Conservation (phyloP, 2,113 vertebrate genomes). For the Scatophagus argus region DNA sequence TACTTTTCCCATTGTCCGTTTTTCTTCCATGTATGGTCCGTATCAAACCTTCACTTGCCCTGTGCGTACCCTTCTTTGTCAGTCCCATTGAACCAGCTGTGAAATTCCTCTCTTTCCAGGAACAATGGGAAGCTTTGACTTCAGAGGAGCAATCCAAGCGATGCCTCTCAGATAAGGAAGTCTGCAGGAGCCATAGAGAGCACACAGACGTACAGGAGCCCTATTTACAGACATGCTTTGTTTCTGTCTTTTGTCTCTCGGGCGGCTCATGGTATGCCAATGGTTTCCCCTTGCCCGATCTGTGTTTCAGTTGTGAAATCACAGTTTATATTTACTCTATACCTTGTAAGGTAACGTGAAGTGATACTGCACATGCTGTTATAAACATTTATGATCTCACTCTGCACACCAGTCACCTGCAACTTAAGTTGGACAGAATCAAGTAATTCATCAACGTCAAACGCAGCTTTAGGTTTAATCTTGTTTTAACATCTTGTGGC, state of each 20-base stretch:
- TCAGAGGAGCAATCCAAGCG: slow-evolving; percentile 60
- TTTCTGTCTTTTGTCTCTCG: slow-evolving; percentile 67
- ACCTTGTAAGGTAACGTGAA: background rate
- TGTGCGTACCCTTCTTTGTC: slow-evolving; percentile 37
- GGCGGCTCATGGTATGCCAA: slow-evolving; percentile 63
- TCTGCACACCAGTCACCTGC: background rate
- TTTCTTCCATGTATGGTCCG: slow-evolving; percentile 39
- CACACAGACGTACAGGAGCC: slow-evolving; percentile 42
- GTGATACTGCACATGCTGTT: background rate
- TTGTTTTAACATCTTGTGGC: background rate
- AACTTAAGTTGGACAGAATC: background rate
- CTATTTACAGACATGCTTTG: slow-evolving; percentile 78
- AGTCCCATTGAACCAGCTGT: slow-evolving; percentile 59
- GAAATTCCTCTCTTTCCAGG: slow-evolving; percentile 67
- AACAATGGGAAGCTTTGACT: slow-evolving; percentile 77
- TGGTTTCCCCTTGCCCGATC: slow-evolving; percentile 54
- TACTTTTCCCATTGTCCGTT: slow-evolving; percentile 26
- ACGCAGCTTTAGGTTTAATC: too few species aligned
- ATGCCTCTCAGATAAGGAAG: slow-evolving; percentile 77
- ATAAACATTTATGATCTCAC: slow-evolving; percentile 2
- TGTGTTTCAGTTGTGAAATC: slow-evolving; percentile 21
- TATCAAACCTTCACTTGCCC: background rate
- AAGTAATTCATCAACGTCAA: background rate
- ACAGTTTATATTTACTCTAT: slow-evolving; percentile 11
- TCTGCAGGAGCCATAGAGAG: slow-evolving; percentile 65